Evolutionary conservation across 2,888 invertebrate species (phyloP).

Genomic region (Agrilus cyanescens): DNA sequence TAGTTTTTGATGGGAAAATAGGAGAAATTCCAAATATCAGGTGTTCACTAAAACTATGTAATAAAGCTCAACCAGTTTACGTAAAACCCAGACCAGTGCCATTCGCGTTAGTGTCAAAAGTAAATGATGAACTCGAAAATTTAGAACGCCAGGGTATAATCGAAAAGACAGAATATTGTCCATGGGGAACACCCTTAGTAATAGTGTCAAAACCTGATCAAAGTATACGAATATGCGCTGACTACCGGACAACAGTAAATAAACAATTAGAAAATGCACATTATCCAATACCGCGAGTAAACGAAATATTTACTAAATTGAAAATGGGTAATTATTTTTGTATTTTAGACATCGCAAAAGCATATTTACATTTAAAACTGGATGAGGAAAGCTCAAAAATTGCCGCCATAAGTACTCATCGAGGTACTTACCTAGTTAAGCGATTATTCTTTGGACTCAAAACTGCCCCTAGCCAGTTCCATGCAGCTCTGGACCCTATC

Average conservation of each 20-base stretch:
- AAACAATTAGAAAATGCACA: slow-evolving; percentile 7
- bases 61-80: slow-evolving; percentile 2
- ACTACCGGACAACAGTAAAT: slow-evolving; percentile 13
- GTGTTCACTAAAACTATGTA: slow-evolving; percentile 1
- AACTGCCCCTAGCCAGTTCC: slow-evolving; percentile 4
- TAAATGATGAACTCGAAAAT: slow-evolving; percentile 8
- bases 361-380: slow-evolving; percentile 5
- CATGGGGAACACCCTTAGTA: slow-evolving; percentile 14
- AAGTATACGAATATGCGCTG: slow-evolving; percentile 13
- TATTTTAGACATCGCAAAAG: slow-evolving; percentile 6
- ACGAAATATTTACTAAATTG: not conserved
- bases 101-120: slow-evolving; percentile 8
- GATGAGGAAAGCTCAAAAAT: slow-evolving; percentile 5
- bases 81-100: slow-evolving; percentile 6
- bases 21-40: slow-evolving; percentile 1
- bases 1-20: slow-evolving; percentile 1
- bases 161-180: slow-evolving; percentile 8
- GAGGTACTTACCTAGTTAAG: slow-evolving; percentile 4
- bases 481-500: not conserved
- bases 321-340: slow-evolving; percentile 1
- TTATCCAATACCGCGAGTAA: slow-evolving; percentile 4
- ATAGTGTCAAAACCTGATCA: slow-evolving; percentile 11
- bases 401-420: not conserved
- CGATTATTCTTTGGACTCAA: slow-evolving; percentile 5
- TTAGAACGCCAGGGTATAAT: slow-evolving; percentile 11